A percentile compares a stretch with the other conserved stretches of the same genome.
These are phyloP conservation scores for Columbina picui DNA, from an alignment of 2,113 vertebrate species.

Conservation along the genomic window DNA sequence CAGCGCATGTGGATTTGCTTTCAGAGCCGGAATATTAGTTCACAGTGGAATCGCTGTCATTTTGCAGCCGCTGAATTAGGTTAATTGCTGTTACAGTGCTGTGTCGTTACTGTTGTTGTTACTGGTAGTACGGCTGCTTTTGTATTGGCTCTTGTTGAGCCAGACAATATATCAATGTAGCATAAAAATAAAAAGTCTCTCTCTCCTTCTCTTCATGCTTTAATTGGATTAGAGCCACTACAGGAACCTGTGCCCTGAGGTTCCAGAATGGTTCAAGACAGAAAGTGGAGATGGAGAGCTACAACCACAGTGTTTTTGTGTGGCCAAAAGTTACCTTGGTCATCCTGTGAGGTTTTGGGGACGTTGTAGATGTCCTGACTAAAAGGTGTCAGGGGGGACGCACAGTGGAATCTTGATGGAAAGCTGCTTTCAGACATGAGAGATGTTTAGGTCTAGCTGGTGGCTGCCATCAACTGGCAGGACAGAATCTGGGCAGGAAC, in stretches of 20 bases:
- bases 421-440: not conserved
- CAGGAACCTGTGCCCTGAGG: not conserved
- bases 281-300: not conserved
- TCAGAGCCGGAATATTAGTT: not conserved
- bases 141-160: not conserved
- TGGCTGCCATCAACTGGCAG: not conserved
- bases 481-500: not conserved
- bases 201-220: not conserved
- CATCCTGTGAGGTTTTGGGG: fast-evolving
- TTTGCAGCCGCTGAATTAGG: not conserved
- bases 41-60: not conserved
- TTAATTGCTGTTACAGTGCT: not conserved
- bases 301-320: not conserved
- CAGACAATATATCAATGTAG: not conserved
- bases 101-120: not conserved
- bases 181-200: not conserved
- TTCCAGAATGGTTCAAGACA: not conserved
- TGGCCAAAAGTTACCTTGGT: not conserved
- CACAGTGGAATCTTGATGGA: not conserved
- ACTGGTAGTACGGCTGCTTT: not conserved
- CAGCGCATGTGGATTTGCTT: not conserved
- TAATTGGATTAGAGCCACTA: not conserved
- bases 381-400: not conserved
- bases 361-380: not conserved
- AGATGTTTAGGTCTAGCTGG: not conserved